Evolutionary conservation across 2,113 vertebrate species (phyloP).

Genomic region (Oryzias celebensis): DNA sequence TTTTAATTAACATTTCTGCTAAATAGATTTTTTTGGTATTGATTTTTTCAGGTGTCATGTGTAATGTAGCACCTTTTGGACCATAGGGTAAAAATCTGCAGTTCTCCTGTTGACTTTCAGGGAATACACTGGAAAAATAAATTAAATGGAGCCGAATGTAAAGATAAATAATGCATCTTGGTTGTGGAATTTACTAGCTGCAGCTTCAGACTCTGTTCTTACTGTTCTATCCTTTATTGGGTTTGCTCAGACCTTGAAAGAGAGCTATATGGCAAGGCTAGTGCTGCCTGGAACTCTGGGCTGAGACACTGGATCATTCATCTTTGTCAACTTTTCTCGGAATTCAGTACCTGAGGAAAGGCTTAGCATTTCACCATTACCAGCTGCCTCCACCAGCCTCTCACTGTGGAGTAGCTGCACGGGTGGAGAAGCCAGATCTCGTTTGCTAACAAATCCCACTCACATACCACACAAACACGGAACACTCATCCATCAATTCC

Average conservation of each 20-base stretch:
- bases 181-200: conserved; percentile 60
- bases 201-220: conserved; percentile 63
- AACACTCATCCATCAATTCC: conserved; percentile 35
- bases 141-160: conserved; percentile 72
- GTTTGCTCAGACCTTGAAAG: conserved; percentile 63
- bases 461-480: conserved; percentile 38
- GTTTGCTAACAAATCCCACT: conserved; percentile 56
- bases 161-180: conserved; percentile 78
- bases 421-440: conserved; percentile 44
- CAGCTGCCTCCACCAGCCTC: conserved; percentile 50
- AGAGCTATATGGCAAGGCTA: conserved; percentile 52
- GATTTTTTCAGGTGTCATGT: conserved; percentile 66
- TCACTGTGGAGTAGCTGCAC: conserved; percentile 50
- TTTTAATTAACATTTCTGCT: conserved; percentile 61
- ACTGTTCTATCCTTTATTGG: conserved; percentile 71
- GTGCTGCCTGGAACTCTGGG: conserved; percentile 47
- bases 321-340: conserved; percentile 57
- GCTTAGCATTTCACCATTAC: conserved; percentile 63
- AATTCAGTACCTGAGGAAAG: conserved; percentile 62
- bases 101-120: conserved; percentile 60
- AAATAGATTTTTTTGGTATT: conserved; percentile 72
- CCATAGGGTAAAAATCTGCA: conserved; percentile 58
- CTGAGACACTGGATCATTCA: conserved; percentile 59
- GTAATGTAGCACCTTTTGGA: conserved; percentile 55
- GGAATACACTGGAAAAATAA: conserved; percentile 72